These are phyloP conservation scores for Lasiommata megera DNA, from an alignment of 2,888 invertebrate species.

Conservation along the genomic window DNA sequence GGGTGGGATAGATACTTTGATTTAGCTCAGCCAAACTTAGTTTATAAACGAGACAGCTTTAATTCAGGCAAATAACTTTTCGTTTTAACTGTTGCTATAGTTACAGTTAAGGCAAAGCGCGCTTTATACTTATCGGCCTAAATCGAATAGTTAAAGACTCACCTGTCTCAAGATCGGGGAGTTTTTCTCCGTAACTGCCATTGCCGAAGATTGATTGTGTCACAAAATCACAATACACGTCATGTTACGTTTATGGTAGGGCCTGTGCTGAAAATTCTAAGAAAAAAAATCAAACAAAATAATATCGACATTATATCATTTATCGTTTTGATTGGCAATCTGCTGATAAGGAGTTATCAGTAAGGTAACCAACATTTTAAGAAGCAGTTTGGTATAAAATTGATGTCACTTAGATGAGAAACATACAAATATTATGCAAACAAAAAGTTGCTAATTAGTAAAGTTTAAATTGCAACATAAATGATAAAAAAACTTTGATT, in stretches of 20 bases:
- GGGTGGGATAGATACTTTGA: too few species aligned
- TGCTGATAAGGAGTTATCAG: constrained; percentile 18
- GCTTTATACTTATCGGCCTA: too few species aligned
- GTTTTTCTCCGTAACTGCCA: constrained; percentile 21
- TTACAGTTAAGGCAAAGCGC: too few species aligned
- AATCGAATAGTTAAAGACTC: constrained; percentile 21
- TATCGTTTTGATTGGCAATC: constrained; percentile 16
- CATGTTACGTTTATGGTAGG: not conserved
- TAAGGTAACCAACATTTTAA: not conserved
- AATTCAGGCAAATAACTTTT: too few species aligned
- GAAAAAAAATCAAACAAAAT: not conserved
- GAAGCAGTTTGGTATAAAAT: not conserved
- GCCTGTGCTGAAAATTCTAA: not conserved
- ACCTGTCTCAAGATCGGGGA: constrained; percentile 52
- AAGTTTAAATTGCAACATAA: too few species aligned
- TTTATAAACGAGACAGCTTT: too few species aligned
- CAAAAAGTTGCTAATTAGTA: too few species aligned
- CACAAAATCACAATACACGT: not conserved
- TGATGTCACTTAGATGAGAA: too few species aligned
- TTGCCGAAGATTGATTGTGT: not conserved
- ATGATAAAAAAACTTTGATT: too few species aligned
- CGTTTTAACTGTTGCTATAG: too few species aligned
- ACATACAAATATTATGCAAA: too few species aligned
- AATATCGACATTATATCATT: not conserved
- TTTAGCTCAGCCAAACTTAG: too few species aligned